Conservation (phyloP, 2,113 vertebrate genomes). For the Columba livia region DNA sequence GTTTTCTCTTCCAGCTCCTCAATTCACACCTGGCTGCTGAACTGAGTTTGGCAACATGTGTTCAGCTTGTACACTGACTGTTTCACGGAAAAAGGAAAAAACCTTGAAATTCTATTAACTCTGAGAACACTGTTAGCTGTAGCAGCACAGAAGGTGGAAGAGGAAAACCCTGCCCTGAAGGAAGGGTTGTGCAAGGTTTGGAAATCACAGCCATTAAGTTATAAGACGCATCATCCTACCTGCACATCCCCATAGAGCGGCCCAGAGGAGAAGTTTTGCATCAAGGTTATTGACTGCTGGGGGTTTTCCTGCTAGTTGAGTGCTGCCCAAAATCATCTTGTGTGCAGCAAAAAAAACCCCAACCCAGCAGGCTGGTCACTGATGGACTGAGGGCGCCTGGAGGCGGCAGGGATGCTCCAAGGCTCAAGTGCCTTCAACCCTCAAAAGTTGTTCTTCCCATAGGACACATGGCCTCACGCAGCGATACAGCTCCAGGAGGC, state of each 20-base stretch:
- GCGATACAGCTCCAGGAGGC: not conserved
- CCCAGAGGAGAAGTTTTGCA: not conserved
- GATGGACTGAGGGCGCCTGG: not conserved
- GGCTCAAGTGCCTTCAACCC: not conserved
- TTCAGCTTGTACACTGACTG: not conserved
- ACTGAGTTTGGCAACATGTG: fast-evolving
- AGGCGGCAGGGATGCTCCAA: not conserved
- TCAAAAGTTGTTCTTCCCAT: not conserved
- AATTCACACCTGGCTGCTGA: not conserved
- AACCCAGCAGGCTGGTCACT: not conserved
- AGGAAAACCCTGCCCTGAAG: not conserved
- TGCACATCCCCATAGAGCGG: not conserved
- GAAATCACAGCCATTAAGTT: not conserved
- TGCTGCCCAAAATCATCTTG: not conserved
- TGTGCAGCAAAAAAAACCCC: not conserved
- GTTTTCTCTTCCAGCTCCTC: not conserved
- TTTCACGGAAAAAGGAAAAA: not conserved
- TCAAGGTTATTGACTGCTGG: not conserved
- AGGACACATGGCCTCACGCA: fast-evolving
- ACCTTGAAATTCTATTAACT: not conserved
- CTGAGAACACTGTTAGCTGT: not conserved
- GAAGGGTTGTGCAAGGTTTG: not conserved
- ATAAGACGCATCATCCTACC: not conserved
- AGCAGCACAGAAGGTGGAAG: not conserved
- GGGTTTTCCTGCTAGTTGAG: no score